Percentiles rank a stretch among this genome's conserved stretches.
phyloP scores from a whole-genome alignment of 2,797 vertebrate genomes.

The Lycodopsis pacificus region DNA sequence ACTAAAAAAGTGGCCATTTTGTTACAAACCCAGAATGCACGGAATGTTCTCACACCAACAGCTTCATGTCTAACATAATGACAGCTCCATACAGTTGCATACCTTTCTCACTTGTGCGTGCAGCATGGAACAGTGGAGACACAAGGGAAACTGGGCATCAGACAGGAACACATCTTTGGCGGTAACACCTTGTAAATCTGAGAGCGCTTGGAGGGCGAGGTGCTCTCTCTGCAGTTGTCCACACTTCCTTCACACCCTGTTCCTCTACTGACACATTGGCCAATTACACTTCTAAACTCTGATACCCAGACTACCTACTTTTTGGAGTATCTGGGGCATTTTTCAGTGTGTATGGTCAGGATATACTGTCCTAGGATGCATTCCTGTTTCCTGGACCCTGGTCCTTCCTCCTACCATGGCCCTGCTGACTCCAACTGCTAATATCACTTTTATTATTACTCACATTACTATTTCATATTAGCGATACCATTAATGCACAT shows the following conservation, averaged over 20 bases:
- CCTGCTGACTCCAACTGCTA: too few species aligned
- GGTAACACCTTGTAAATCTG: slow-evolving; percentile 53
- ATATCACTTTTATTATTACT: too few species aligned
- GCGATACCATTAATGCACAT: too few species aligned
- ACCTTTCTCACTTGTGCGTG: slow-evolving; percentile 11
- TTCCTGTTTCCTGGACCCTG: too few species aligned
- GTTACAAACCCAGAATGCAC: slow-evolving; percentile 15
- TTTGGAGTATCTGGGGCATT: slow-evolving; percentile 47
- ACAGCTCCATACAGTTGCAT: slow-evolving; percentile 1
- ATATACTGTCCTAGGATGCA: slow-evolving; percentile 40
- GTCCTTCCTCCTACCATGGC: too few species aligned
- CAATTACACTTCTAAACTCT: slow-evolving; percentile 75
- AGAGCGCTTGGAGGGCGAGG: slow-evolving; percentile 31
- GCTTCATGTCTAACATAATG: slow-evolving; percentile 4
- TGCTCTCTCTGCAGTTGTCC: slow-evolving; percentile 51
- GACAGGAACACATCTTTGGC: slow-evolving; percentile 37
- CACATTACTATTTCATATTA: too few species aligned
- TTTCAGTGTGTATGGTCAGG: slow-evolving; percentile 20
- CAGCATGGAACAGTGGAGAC: slow-evolving; percentile 20
- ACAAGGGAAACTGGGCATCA: slow-evolving; percentile 32
- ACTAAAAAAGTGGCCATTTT: neutral
- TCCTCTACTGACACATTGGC: slow-evolving; percentile 66
- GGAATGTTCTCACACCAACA: slow-evolving; percentile 11
- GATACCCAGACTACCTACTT: slow-evolving; percentile 52
- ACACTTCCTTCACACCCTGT: slow-evolving; percentile 53